Evolutionary conservation across 2,888 invertebrate species (phyloP), one percentile per base, ranked within the genome.

Genomic region (Osmoderma eremita): DNA sequence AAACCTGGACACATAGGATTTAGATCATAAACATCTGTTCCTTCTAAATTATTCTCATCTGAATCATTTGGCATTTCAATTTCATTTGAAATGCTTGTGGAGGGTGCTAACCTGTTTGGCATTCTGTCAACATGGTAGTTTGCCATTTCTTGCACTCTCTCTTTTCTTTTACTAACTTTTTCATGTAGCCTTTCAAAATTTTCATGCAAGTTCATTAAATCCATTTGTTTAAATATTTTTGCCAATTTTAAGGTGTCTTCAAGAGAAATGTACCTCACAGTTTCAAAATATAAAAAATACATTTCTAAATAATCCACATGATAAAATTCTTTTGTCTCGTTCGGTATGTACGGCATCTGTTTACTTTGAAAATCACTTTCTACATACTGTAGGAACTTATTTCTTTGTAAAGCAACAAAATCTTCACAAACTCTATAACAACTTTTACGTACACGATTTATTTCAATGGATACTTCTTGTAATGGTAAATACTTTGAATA

Each of bases 351-450:
- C n/a, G 51, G 10, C n/a, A 76, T 58, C 3, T 70, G 51, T 38
- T 70, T 70, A 24, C 63, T 51, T 8, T 48, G n/a, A 49, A 78
- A 75, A 56, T 77, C 76, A 12, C 69, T 54, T 49, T 71, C 36
- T 4, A 74, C 63, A 36, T 48, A 39, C 8, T 69, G 24, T n/a
- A 72, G 18, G 20, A 76, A 67, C 1, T 74, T 67, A 0, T 75
- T 76, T 0, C 78, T 76, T 63, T 81, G 75, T 0, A 71, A 70
- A 0, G 71, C 68, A 0, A 76, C 75, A 56, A 86, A 73, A 56
- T 79, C 76, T 67, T 86, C 86, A 67, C 83, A 83, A 13, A 86
- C 73, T 2, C 72, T 63, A 73, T 84, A 86, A 1, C 85, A 71
- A 0, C 78, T 78, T 76, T 86, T 86, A 3, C 84, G 75, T 13